These are phyloP conservation scores for Heterodera carotae DNA, from an alignment of 1,140 invertebrate genomes.

Conservation along the genomic window DNA sequence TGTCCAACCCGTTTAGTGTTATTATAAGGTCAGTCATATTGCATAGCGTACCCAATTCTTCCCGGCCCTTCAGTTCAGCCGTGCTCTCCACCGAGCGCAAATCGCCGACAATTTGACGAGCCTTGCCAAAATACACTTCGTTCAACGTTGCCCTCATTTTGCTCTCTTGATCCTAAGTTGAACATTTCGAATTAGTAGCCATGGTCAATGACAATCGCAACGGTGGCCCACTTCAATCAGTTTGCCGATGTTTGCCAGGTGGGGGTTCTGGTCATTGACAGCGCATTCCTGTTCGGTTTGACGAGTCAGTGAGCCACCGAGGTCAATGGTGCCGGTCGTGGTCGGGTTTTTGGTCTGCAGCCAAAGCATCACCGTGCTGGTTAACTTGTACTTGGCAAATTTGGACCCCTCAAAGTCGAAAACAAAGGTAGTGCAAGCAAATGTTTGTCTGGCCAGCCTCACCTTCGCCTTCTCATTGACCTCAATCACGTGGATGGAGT, in stretches of 20 bases:
- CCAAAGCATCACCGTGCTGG: conserved; percentile 98
- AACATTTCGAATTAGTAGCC: too few relatives aligned
- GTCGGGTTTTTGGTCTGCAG: conserved; percentile 93
- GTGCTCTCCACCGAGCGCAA: conserved; percentile 70
- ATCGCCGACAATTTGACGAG: conserved; percentile 97
- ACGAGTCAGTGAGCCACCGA: conserved; percentile 93
- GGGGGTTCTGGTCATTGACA: conserved; percentile 83
- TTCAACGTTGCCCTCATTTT: conserved; percentile 97
- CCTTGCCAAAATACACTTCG: conserved; percentile 99
- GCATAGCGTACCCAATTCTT: conserved; percentile 30
- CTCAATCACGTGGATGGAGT: conserved; percentile 98
- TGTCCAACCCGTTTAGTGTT: too few relatives aligned
- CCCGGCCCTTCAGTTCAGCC: conserved; percentile 40
- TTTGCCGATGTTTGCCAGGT: conserved; percentile 94
- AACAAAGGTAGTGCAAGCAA: conserved; percentile 13
- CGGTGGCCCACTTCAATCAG: conserved; percentile 70
- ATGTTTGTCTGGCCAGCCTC: neutral
- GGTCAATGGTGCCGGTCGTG: conserved; percentile 85
- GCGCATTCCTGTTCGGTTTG: conserved; percentile 88
- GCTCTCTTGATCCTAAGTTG: conserved; percentile 94
- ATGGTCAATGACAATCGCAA: conserved; percentile 69
- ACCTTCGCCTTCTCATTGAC: conserved; percentile 72
- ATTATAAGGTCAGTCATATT: too few relatives aligned
- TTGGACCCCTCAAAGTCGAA: conserved; percentile 36
- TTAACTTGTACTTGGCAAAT: conserved; percentile 96